phyloP scores from a whole-genome alignment of 2,113 vertebrate species.

The Columbina picui region DNA sequence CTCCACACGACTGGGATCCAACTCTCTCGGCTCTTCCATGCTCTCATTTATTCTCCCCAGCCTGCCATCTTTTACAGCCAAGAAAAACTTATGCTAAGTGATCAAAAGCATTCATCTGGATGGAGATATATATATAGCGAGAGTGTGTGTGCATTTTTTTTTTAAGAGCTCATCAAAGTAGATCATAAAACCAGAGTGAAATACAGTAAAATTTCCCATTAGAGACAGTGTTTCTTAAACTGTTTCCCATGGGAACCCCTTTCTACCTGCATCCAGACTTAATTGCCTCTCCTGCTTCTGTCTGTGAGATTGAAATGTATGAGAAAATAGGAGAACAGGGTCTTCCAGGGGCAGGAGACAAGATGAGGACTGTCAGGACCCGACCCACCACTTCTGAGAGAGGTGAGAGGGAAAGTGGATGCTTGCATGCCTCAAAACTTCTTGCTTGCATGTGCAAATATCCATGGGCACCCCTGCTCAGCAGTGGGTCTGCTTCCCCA shows the following conservation, averaged over 20 bases:
- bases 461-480: accelerated
- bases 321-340: background rate
- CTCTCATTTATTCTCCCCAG: constrained; percentile 8
- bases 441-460: accelerated
- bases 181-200: constrained; percentile 42
- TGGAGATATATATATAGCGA: background rate
- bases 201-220: constrained; percentile 12
- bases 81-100: constrained; percentile 57
- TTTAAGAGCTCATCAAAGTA: constrained; percentile 30
- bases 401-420: background rate
- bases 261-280: background rate
- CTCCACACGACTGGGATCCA: background rate
- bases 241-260: background rate
- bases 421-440: background rate
- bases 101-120: constrained; percentile 58
- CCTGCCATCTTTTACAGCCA: constrained; percentile 51
- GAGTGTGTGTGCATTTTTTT: background rate
- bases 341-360: background rate
- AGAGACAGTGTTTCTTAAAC: constrained; percentile 23
- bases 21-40: background rate
- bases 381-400: background rate
- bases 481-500: accelerated
- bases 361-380: background rate
- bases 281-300: background rate
- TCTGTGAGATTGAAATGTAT: background rate